These are phyloP conservation scores for Erythrocercus mccallii DNA, from an alignment of 2,113 vertebrate species.

Conservation along the genomic window DNA sequence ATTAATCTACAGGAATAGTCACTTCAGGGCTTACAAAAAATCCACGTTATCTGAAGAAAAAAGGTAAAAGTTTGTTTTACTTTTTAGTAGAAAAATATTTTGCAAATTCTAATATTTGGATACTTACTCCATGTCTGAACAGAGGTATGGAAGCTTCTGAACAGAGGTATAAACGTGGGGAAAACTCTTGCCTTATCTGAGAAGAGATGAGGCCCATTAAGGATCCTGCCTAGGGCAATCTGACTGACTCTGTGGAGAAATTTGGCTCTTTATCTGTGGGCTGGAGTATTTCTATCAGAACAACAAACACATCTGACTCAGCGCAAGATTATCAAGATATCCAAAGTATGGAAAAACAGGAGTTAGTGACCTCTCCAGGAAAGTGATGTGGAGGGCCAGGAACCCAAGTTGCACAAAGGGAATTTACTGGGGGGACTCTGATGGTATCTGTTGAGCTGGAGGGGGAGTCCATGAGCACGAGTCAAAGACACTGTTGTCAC, in stretches of 20 bases:
- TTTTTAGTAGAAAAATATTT: background rate
- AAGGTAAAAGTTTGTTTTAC: background rate
- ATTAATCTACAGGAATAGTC: background rate
- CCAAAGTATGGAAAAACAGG: background rate
- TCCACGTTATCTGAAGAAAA: background rate
- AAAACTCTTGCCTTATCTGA: background rate
- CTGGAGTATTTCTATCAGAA: background rate
- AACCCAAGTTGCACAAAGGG: background rate
- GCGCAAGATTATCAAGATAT: background rate
- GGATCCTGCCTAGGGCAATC: background rate
- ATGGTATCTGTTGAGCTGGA: background rate
- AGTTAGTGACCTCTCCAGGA: background rate
- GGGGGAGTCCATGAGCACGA: background rate
- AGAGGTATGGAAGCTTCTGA: background rate
- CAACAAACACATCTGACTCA: background rate
- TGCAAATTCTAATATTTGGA: background rate
- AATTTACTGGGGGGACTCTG: background rate
- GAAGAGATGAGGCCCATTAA: background rate
- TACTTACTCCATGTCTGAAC: background rate
- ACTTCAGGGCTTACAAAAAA: background rate
- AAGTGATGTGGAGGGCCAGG: background rate
- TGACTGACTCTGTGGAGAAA: background rate
- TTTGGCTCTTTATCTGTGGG: background rate
- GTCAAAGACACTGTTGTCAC: fast-evolving
- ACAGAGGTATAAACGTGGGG: background rate